Conservation (phyloP, 2,797 vertebrate genomes). For the Falco concolor region DNA sequence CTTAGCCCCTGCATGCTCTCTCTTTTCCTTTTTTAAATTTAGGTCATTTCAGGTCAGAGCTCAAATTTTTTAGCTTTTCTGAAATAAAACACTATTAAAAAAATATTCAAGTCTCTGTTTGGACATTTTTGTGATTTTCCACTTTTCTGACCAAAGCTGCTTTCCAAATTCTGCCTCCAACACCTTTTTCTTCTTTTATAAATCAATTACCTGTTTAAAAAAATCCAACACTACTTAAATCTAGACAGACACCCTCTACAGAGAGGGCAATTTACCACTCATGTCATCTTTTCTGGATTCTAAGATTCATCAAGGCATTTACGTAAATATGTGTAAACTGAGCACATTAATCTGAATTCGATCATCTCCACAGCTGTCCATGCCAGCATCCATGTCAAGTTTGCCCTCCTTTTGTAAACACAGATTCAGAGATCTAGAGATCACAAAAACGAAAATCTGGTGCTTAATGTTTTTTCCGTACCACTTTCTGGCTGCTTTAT, state of each 20-base stretch:
- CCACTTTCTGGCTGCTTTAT: conserved; percentile 57
- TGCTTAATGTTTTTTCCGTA: not conserved
- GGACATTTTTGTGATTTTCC: not conserved
- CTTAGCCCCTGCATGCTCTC: not conserved
- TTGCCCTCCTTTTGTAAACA: not conserved
- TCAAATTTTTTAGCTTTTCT: not conserved
- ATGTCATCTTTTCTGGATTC: accelerated
- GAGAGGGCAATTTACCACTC: not conserved
- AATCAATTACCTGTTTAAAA: not conserved
- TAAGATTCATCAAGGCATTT: not conserved
- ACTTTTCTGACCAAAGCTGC: not conserved
- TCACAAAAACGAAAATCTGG: conserved; percentile 16
- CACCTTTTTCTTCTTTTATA: not conserved
- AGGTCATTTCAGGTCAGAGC: conserved; percentile 30
- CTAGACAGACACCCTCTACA: not conserved
- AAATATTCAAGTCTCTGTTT: not conserved
- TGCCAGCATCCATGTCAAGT: not conserved
- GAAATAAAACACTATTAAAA: conserved; percentile 15
- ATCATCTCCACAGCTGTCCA: not conserved
- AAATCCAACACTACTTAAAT: not conserved
- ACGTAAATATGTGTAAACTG: not conserved
- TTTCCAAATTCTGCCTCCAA: not conserved
- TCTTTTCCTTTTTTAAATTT: not conserved
- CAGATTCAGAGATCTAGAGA: not conserved
- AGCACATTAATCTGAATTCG: not conserved